Evolutionary conservation across 2,797 vertebrate genomes (phyloP).

Genomic region (Chelonia mydas): DNA sequence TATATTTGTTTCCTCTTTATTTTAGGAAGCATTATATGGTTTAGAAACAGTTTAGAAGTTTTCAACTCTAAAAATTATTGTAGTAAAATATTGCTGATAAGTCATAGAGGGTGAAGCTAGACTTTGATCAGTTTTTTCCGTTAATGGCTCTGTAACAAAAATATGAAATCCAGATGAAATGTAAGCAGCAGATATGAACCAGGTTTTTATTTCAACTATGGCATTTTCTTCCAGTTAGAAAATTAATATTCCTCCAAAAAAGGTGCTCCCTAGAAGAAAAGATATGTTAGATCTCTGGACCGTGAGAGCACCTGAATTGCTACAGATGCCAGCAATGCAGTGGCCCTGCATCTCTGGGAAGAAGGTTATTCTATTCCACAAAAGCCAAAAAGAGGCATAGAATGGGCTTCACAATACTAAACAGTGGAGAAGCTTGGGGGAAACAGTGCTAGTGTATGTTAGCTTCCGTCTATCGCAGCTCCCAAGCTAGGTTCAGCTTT

Average conservation of each 20-base stretch:
- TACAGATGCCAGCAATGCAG: neutral
- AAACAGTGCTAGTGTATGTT: neutral
- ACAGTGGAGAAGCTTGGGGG: neutral
- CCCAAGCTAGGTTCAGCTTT: neutral
- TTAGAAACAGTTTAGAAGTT: neutral
- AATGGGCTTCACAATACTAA: neutral
- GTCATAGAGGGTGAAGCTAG: neutral
- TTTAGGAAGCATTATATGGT: neutral
- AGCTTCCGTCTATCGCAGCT: neutral
- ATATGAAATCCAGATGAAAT: neutral
- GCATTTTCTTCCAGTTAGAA: neutral
- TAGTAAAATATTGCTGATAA: neutral
- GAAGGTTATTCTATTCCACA: neutral
- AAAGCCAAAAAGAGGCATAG: neutral
- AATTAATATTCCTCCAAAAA: neutral
- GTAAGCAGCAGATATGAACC: accelerated
- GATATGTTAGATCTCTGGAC: neutral
- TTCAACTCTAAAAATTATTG: neutral
- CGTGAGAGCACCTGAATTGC: neutral
- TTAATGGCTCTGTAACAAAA: neutral
- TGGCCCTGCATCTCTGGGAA: neutral
- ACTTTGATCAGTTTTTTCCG: neutral
- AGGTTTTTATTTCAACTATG: neutral
- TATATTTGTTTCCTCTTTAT: neutral
- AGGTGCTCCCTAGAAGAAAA: neutral